phyloP scores from a whole-genome alignment of 2,888 invertebrate species.

The Notodonta ziczac region DNA sequence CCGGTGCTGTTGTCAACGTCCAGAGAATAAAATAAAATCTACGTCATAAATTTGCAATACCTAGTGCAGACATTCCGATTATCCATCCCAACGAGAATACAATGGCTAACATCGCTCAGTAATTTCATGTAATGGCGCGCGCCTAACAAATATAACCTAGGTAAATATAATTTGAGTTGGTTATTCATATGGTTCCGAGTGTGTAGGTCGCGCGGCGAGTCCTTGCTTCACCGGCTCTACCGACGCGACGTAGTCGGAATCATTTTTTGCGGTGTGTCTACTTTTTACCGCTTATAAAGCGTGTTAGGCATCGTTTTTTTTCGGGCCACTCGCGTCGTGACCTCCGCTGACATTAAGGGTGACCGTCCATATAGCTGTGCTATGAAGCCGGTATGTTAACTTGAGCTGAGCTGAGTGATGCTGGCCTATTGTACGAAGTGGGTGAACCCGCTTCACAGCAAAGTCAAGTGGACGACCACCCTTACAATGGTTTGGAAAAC shows the following conservation, averaged over 20 bases:
- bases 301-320: slow-evolving; percentile 71
- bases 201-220: slow-evolving; percentile 35
- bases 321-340: slow-evolving; percentile 68
- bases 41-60: too few relatives aligned
- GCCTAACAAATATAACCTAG: slow-evolving; percentile 27
- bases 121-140: slow-evolving; percentile 7
- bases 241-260: slow-evolving; percentile 61
- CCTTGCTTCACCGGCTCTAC: slow-evolving; percentile 27
- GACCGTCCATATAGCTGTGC: slow-evolving; percentile 1
- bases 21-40: too few relatives aligned
- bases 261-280: slow-evolving; percentile 74
- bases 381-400: too few relatives aligned
- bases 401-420: too few relatives aligned
- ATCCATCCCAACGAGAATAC: neutral
- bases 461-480: too few relatives aligned
- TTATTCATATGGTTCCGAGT: slow-evolving; percentile 18
- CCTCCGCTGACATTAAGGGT: slow-evolving; percentile 77
- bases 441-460: too few relatives aligned
- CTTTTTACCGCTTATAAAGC: slow-evolving; percentile 65
- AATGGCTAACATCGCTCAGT: neutral
- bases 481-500: too few relatives aligned
- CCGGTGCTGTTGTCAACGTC: too few relatives aligned
- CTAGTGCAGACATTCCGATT: neutral
- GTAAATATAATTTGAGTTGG: slow-evolving; percentile 26
- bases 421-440: too few relatives aligned